Evolutionary conservation across 1,140 invertebrate species (phyloP).

Genomic region (Paracyclopina nana): DNA sequence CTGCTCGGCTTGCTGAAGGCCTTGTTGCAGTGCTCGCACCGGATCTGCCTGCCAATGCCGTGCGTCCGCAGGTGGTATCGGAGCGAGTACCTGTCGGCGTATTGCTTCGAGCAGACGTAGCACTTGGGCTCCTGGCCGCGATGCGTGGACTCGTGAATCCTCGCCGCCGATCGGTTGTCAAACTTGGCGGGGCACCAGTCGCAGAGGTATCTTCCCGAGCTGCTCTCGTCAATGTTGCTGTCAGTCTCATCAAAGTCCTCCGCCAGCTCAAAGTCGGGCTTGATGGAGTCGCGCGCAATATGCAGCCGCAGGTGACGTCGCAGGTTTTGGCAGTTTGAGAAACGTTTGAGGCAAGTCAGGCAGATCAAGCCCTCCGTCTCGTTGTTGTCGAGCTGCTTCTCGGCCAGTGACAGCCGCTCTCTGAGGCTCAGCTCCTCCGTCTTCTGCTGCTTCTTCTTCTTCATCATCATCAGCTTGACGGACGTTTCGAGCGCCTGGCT

Average conservation of each 20-base stretch:
- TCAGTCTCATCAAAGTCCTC: constrained; percentile 4
- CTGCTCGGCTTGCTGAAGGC: constrained; percentile 12
- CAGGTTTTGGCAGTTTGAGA: constrained; percentile 16
- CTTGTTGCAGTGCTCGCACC: constrained; percentile 16
- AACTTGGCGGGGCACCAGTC: constrained; percentile 16
- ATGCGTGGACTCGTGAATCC: constrained; percentile 11
- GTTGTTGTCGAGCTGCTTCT: constrained; percentile 14
- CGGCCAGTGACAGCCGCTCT: constrained; percentile 13
- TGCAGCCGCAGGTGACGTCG: constrained; percentile 13
- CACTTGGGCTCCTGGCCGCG: constrained; percentile 5
- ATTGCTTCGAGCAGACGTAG: constrained; percentile 12
- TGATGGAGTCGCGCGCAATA: constrained; percentile 15
- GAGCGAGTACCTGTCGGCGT: constrained; percentile 15
- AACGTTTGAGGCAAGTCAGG: constrained; percentile 14
- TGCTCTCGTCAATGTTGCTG: background rate
- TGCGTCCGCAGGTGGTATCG: constrained; percentile 15
- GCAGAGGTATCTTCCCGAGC: constrained; percentile 9
- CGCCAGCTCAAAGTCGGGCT: constrained; percentile 6
- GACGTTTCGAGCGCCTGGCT: background rate
- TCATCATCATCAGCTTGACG: background rate
- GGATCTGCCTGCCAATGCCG: constrained; percentile 12
- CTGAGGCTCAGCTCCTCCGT: background rate
- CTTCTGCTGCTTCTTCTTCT: background rate
- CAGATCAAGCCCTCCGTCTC: constrained; percentile 16
- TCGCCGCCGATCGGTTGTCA: constrained; percentile 12